Evolutionary conservation across 2,888 invertebrate species (phyloP), one percentile per base, ranked within the genome.

Genomic region (Dasysyrphus tricinctus): DNA sequence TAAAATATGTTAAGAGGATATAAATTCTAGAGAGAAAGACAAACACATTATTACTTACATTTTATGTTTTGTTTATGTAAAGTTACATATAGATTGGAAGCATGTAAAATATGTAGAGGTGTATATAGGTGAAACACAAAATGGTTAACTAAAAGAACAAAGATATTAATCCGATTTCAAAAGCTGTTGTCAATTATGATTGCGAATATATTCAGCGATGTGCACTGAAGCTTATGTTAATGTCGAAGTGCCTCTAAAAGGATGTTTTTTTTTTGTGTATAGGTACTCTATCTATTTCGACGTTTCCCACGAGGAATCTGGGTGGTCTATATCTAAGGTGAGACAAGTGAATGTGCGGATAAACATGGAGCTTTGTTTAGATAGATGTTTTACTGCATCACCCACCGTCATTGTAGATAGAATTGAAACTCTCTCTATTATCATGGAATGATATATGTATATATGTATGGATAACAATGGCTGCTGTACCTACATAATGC

Each of bases 131-230:
- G 24, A 24, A 12, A 12, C 39, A 59, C 24, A 39, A 59, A 61
- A 37, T 5, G 59, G 37, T 59, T 19, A 37, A 12, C 37, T 59
- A 12, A 59, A 37, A 32, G 39, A 39, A 39, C 61, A 61, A 42
- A 24, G 34, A 42, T 59, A 16, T 42, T 39, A 32, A 54, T 56
- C 14, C 16, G 16, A 11, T 19, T 19, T 56, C 65, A 56, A 39
- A 47, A 76, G 70, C 37, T 39, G 47, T 63, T 61, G 80, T 75
- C 80, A 61, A 44, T 37, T 32, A 54, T 76, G 72, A 81, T 81
- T 81, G 80, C 76, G 29, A 70, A 70, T 76, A 70, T 34, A 76
- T 65, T 56, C 76, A 42, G 16, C 69, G 75, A 39, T 54, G 39
- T 74, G 65, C 51, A 78, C 49, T 78, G 39, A 9, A 51, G 51